Conservation (phyloP, 2,797 vertebrate genomes). For the Sylvia borin region DNA sequence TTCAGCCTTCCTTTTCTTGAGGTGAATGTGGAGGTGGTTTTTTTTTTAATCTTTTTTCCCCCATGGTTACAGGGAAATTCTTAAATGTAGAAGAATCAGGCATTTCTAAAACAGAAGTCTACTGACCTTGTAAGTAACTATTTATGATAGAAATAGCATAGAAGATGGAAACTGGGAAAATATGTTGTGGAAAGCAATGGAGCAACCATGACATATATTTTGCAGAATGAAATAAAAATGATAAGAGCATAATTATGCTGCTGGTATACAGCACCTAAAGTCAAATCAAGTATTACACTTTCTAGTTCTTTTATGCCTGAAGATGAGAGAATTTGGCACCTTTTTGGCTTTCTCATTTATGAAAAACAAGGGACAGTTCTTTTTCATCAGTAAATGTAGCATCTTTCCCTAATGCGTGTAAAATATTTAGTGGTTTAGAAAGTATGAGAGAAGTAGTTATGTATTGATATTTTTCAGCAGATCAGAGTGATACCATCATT, state of each 20-base stretch:
- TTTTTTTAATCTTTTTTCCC: not conserved
- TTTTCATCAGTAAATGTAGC: not conserved
- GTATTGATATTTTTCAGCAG: not conserved
- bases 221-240: not conserved
- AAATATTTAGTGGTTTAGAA: conserved; percentile 17
- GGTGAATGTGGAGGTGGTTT: fast-evolving
- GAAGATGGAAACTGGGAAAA: not conserved
- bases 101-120: not conserved
- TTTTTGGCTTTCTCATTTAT: not conserved
- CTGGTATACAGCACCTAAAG: not conserved
- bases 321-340: not conserved
- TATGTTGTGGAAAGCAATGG: not conserved
- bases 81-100: not conserved
- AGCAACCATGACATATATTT: not conserved
- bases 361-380: not conserved
- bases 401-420: not conserved
- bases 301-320: not conserved
- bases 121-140: not conserved
- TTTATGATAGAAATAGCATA: not conserved
- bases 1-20: not conserved
- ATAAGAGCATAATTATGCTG: not conserved
- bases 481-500: not conserved
- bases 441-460: not conserved
- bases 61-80: not conserved
- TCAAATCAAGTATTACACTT: not conserved